Base-by-base conservation (phyloP, 2,113 vertebrate genomes). In the Paedocypris sp. region DNA sequence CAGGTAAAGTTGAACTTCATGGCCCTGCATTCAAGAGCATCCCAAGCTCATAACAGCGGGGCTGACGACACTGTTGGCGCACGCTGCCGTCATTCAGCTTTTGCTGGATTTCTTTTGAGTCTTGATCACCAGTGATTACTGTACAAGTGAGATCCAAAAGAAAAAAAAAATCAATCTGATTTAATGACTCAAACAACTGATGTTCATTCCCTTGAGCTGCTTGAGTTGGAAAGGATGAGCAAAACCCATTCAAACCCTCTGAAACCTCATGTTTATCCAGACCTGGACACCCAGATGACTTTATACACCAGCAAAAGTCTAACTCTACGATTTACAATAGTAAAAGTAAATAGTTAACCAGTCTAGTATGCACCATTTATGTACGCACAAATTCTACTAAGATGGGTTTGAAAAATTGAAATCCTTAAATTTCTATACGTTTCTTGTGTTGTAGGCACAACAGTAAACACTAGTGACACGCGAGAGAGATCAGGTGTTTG, bases 121-220 rank as follows among this genome's bases (percentile, higher is more conserved):
- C 38, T 43, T 48, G 63, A 48, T 73, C 70, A 78, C 60, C 62
- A 74, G 66, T 72, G 81, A 75, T 82, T 77, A 77, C 54, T 28
- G 53, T 33, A 32, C 32, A 31, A 50, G 61, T 56, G 42, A 76
- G 68, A 73, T 72, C 68, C 67, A 74, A 59, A 69, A 71, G 68
- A 74, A 77, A 62, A 57, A 73, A 66, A 73, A 77, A 65, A 54
- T n/a, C n/a, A n/a, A 38, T 20, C 60, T 5, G 53, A 67, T 75
- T 76, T 83, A 77, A 82, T 43, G 66, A 74, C 67, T 41, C 70
- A 80, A 80, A 74, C 61, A 65, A 78, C 72, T 82, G 73, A 78
- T 70, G 64, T 72, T 68, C 62, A 59, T 65, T 43, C 36, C 59
- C 69, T n/a, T 0, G 12, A 32, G 69, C 68, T 76, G 71, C 71